Conservation (phyloP, 2,888 invertebrate genomes). For the Cerastis leucographa region DNA sequence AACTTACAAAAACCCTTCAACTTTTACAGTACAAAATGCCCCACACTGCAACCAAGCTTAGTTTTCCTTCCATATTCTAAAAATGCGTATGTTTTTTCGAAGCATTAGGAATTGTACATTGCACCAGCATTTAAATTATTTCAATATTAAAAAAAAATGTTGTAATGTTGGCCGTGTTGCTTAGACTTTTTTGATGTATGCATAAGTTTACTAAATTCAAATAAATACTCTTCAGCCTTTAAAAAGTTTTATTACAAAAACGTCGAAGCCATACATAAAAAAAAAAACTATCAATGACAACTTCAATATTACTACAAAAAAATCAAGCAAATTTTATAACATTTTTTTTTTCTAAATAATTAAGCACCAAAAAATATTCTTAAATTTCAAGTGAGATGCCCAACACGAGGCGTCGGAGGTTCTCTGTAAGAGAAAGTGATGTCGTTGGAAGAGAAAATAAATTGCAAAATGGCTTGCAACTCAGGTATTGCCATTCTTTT, state of each 20-base stretch:
- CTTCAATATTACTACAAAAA: conserved; percentile 11
- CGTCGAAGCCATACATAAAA: not conserved
- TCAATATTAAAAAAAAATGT: no score
- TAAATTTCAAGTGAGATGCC: conserved; percentile 81
- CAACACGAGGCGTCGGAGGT: conserved; percentile 83
- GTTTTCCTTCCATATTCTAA: no score
- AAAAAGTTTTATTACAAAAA: not conserved
- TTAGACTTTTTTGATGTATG: no score
- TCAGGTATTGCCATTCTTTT: conserved; percentile 71
- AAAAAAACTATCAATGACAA: not conserved
- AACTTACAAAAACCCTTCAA: no score
- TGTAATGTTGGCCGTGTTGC: no score
- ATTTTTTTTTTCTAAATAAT: conserved; percentile 48
- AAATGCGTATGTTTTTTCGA: no score
- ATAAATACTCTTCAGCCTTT: not conserved
- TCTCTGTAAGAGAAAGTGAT: conserved; percentile 82
- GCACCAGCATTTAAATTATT: no score
- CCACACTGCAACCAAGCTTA: no score
- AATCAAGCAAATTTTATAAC: conserved; percentile 53
- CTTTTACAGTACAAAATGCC: no score
- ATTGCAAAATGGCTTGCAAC: conserved; percentile 75
- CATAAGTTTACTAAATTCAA: not conserved
- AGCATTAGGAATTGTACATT: no score
- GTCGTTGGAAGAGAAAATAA: conserved; percentile 72
- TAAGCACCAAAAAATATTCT: conserved; percentile 58